Conservation (phyloP, 1,140 invertebrate species). For the Papilio polyxenes region DNA sequence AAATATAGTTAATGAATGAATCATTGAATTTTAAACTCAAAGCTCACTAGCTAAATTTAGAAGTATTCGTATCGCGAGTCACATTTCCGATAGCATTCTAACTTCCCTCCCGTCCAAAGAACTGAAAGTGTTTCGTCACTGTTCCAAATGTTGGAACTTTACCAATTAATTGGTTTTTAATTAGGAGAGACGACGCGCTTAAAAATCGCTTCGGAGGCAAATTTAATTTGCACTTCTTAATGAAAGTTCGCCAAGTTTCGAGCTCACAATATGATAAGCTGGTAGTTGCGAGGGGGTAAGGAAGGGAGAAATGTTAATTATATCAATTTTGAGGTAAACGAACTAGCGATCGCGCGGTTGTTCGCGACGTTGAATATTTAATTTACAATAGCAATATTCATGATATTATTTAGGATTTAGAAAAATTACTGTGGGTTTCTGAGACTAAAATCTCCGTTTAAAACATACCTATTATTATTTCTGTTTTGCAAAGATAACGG, state of each 20-base stretch:
- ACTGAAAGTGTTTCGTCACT: slow-evolving; percentile 44
- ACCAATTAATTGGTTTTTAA: slow-evolving; percentile 62
- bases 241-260: slow-evolving; percentile 57
- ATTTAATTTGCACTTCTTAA: slow-evolving; percentile 68
- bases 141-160: slow-evolving; percentile 52
- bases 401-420: background rate
- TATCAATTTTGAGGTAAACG: slow-evolving; percentile 53
- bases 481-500: too few species aligned
- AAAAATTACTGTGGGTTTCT: too few species aligned
- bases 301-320: slow-evolving; percentile 65
- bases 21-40: background rate
- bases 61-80: slow-evolving; percentile 6
- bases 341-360: slow-evolving; percentile 27
- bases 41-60: background rate
- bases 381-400: slow-evolving; percentile 32
- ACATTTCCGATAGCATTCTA: slow-evolving; percentile 18
- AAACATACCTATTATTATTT: too few species aligned
- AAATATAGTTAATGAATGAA: background rate
- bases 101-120: background rate
- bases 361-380: slow-evolving; percentile 29
- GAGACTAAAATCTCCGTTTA: too few species aligned
- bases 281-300: slow-evolving; percentile 18
- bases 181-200: slow-evolving; percentile 60
- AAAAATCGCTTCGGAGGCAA: slow-evolving; percentile 58
- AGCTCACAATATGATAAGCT: slow-evolving; percentile 55